Conservation (phyloP, 2,888 invertebrate genomes). For the Epiblema foenella region DNA sequence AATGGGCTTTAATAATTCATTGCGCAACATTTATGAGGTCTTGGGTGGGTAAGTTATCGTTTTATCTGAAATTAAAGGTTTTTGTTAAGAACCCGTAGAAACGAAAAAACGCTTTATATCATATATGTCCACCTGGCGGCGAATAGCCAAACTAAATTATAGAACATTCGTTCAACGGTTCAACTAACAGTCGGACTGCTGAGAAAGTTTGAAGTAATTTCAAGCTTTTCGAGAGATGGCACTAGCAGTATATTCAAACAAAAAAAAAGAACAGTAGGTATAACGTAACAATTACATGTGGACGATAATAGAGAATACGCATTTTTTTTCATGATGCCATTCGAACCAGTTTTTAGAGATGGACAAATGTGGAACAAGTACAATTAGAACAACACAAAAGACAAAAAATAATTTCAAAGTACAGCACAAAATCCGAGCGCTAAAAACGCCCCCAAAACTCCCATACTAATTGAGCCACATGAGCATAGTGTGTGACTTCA, state of each 20-base stretch:
- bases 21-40: conserved; percentile 17
- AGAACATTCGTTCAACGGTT: background rate
- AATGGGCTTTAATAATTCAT: conserved; percentile 37
- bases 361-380: too few relatives aligned
- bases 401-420: too few relatives aligned
- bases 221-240: conserved; percentile 4
- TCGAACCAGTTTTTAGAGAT: too few relatives aligned
- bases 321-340: too few relatives aligned
- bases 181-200: background rate
- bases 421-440: too few relatives aligned
- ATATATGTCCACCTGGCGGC: conserved; percentile 27
- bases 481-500: too few relatives aligned
- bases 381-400: too few relatives aligned
- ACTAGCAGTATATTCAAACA: background rate
- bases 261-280: too few relatives aligned
- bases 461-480: too few relatives aligned
- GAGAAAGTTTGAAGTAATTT: background rate
- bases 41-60: conserved; percentile 11
- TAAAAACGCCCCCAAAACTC: too few relatives aligned
- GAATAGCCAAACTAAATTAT: conserved; percentile 5
- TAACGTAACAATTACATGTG: too few relatives aligned
- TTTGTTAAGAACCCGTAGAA: background rate
- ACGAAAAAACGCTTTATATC: background rate
- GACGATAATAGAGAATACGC: too few relatives aligned
- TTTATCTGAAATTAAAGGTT: conserved; percentile 1